Base-by-base conservation (phyloP, 2,888 invertebrate species). In the Rhorus exstirpatorius region DNA sequence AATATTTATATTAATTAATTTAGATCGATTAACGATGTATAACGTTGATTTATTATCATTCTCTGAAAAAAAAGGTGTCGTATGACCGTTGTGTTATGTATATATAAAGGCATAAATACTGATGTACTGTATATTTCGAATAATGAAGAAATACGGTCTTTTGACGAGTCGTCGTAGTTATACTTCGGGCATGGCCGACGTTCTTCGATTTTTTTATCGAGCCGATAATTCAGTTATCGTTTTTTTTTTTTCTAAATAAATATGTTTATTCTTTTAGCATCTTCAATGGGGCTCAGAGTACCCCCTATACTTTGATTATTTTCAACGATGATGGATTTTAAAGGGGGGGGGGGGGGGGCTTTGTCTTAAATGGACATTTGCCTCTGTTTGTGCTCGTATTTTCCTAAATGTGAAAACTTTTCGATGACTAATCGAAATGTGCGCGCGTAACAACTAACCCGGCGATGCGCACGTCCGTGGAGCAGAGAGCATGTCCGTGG, bases 21-120 rank as follows among this genome's bases (percentile, higher is more conserved):
- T 85, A 87, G 87, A 86, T 87, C 84, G 86, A 85, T 87, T 71
- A 80, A 87, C 84, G 82, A 84, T 81, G 41, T 58, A 46, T 58
- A 85, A 85, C 84, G 86, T 84, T 85, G 74, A 87, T 87, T 88
- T 88, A 89, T 87, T 87, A 88, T 86, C 83, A 88, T 87, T 81
- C 85, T 82, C 84, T 58, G 53, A 51, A 38, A 67, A 26, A 71
- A 87, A 86, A 81, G 70, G 53, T 85, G 85, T 84, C 85, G 84
- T 88, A 89, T 87, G 87, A 86, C 84, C 87, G 81, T 88, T 89
- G 88, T 88, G 88, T 88, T 89, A 88, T 89, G 88, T 89, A 88
- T 89, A 86, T 84, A 85, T 86, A 86, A 87, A 87, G 74, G 83
- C 88, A 89, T 89, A 88, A 88, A n/a, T n/a, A 89, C 84, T 76